Evolutionary conservation across 2,888 invertebrate genomes (phyloP).

Genomic region (Dryobotodes eremita): DNA sequence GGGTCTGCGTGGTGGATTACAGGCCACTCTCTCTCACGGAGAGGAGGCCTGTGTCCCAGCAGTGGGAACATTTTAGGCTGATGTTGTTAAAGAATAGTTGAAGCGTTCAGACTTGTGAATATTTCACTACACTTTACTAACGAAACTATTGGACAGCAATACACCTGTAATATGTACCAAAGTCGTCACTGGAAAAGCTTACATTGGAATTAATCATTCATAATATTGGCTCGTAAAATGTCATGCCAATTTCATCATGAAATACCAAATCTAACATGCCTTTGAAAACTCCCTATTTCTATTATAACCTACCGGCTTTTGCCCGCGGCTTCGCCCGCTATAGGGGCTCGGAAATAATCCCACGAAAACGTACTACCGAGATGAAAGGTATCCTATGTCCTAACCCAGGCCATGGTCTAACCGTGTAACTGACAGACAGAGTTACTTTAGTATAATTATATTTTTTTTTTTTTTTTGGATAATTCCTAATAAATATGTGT

Average conservation of each 20-base stretch:
- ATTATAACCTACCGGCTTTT: background rate
- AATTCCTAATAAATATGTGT: background rate
- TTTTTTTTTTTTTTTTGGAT: too few species aligned
- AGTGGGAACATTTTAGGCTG: too few species aligned
- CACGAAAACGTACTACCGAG: background rate
- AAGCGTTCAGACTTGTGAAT: background rate
- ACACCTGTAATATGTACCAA: too few species aligned
- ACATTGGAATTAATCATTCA: background rate
- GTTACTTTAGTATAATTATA: too few species aligned
- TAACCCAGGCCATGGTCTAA: background rate
- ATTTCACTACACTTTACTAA: background rate
- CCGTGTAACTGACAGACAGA: too few species aligned
- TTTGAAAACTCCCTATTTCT: background rate
- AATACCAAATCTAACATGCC: background rate
- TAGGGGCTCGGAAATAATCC: background rate
- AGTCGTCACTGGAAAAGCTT: background rate
- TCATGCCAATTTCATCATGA: background rate
- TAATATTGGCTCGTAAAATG: background rate
- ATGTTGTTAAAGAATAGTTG: background rate
- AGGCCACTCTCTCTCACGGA: too few species aligned
- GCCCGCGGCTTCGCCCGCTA: background rate
- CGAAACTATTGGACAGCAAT: background rate
- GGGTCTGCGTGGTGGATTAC: too few species aligned
- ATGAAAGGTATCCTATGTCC: background rate
- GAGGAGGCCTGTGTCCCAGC: too few species aligned